Evolutionary conservation across 1,140 invertebrate species (phyloP).

Genomic region (Drosophila burlai): DNA sequence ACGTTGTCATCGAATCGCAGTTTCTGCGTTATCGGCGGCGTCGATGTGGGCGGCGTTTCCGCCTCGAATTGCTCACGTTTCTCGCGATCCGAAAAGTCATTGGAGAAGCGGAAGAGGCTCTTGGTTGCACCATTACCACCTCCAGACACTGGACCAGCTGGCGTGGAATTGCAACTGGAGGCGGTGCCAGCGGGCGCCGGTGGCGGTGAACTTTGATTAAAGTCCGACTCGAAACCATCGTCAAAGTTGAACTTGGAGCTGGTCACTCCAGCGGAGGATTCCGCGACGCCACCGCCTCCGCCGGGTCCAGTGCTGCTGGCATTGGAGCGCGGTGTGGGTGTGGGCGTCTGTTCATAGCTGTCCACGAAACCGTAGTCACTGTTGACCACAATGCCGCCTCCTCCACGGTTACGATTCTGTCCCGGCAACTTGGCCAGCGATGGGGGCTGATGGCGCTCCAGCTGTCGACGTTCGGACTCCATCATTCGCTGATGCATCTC

Average conservation of each 20-base stretch:
- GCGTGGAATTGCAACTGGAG: slow-evolving; percentile 79
- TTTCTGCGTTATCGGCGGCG: slow-evolving; percentile 79
- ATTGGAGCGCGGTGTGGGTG: slow-evolving; percentile 76
- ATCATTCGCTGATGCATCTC: slow-evolving; percentile 84
- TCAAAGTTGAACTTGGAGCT: slow-evolving; percentile 81
- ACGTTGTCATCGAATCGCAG: slow-evolving; percentile 84
- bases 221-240: slow-evolving; percentile 85
- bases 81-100: slow-evolving; percentile 87
- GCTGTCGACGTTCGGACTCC: slow-evolving; percentile 73
- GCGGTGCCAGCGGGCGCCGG: slow-evolving; percentile 77
- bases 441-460: slow-evolving; percentile 57
- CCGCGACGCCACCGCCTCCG: slow-evolving; percentile 41
- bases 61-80: slow-evolving; percentile 66
- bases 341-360: slow-evolving; percentile 81
- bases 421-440: slow-evolving; percentile 60
- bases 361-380: slow-evolving; percentile 81
- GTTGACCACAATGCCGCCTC: slow-evolving; percentile 37
- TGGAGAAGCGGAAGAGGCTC: slow-evolving; percentile 86
- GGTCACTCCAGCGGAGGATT: slow-evolving; percentile 56
- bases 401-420: slow-evolving; percentile 60
- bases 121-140: slow-evolving; percentile 54
- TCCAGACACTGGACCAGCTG: slow-evolving; percentile 61
- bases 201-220: slow-evolving; percentile 82
- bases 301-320: slow-evolving; percentile 65
- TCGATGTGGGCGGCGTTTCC: slow-evolving; percentile 54